phyloP scores from a whole-genome alignment of 2,113 vertebrate genomes.

The Thunnus maccoyii region DNA sequence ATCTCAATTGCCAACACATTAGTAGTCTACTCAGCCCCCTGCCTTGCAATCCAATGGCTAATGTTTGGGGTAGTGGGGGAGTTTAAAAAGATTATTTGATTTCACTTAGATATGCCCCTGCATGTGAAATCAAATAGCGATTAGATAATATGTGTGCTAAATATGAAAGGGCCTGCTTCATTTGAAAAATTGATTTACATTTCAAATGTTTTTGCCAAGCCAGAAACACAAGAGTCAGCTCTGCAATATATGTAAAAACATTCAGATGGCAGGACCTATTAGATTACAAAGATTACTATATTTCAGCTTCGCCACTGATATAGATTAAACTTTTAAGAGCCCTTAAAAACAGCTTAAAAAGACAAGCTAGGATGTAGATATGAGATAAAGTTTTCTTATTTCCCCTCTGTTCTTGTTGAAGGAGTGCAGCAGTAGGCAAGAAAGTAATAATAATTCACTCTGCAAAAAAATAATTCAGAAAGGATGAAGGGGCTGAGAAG shows the following conservation, averaged over 20 bases:
- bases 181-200: constrained; percentile 74
- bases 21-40: constrained; percentile 71
- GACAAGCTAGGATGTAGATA: constrained; percentile 39
- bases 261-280: constrained; percentile 22
- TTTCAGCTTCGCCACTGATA: constrained; percentile 36
- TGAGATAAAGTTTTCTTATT: constrained; percentile 38
- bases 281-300: constrained; percentile 49
- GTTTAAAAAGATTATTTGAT: constrained; percentile 82
- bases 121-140: constrained; percentile 78
- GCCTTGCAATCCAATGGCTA: constrained; percentile 67
- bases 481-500: constrained; percentile 39
- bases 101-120: constrained; percentile 81
- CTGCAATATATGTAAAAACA: constrained; percentile 40
- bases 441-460: constrained; percentile 57
- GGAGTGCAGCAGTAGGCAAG: constrained; percentile 47
- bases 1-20: constrained; percentile 79
- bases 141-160: constrained; percentile 75
- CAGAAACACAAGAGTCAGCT: constrained; percentile 44
- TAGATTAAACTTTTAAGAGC: constrained; percentile 39
- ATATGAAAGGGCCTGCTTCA: constrained; percentile 67
- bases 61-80: constrained; percentile 72
- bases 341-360: constrained; percentile 29
- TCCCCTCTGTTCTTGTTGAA: constrained; percentile 19
- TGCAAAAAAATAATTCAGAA: constrained; percentile 37
- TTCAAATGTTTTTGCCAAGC: constrained; percentile 53